Percentiles rank a stretch among this genome's conserved stretches.
These are phyloP conservation scores for Zosterops lateralis DNA, from an alignment of 2,113 vertebrate genomes.

Conservation along the genomic window DNA sequence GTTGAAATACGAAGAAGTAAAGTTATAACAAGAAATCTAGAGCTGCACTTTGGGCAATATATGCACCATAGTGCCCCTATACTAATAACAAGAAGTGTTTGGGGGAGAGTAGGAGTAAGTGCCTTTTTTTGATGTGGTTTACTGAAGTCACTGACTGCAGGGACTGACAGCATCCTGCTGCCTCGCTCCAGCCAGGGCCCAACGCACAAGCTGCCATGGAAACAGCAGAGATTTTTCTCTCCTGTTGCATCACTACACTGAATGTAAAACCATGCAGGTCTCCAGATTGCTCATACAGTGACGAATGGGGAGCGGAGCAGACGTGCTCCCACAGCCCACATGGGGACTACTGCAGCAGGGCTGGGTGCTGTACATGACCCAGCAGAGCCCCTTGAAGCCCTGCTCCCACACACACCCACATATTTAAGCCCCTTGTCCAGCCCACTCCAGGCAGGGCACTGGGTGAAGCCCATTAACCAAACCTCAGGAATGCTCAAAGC, in stretches of 20 bases:
- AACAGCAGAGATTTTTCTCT: conserved; percentile 13
- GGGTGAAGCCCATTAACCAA: not conserved
- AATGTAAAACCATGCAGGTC: not conserved
- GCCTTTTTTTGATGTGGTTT: not conserved
- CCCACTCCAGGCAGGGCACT: accelerated
- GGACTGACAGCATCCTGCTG: not conserved
- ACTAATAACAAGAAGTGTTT: not conserved
- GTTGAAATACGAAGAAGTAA: not conserved
- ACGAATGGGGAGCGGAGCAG: not conserved
- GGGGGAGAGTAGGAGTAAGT: accelerated
- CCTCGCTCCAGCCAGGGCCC: not conserved
- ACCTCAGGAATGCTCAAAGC: not conserved
- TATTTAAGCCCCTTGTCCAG: accelerated
- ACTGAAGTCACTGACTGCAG: not conserved
- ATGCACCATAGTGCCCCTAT: not conserved
- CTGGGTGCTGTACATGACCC: accelerated
- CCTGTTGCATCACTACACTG: not conserved
- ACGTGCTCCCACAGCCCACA: accelerated
- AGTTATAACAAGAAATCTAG: not conserved
- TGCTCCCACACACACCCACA: accelerated
- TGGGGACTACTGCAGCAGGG: accelerated
- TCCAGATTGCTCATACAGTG: not conserved
- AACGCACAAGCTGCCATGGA: conserved; percentile 40
- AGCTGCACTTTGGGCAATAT: not conserved
- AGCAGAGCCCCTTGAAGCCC: not conserved